Evolutionary conservation across 1,140 invertebrate genomes (phyloP).

Genomic region (Gonioctena quinquepunctata): DNA sequence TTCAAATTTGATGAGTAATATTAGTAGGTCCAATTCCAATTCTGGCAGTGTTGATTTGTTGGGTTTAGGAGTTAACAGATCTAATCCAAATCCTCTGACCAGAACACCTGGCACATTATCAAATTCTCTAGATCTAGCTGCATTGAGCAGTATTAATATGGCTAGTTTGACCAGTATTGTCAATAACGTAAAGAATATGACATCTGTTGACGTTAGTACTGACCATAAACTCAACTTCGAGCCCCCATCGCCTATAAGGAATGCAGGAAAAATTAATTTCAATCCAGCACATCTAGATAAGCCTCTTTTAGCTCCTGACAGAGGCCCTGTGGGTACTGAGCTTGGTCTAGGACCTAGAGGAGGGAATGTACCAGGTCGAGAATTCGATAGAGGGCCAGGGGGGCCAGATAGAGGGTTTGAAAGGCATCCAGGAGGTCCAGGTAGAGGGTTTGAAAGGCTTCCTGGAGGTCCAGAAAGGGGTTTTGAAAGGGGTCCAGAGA

Average conservation of each 20-base stretch:
- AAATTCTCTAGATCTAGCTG: slow-evolving; percentile 31
- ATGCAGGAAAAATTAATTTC: background rate
- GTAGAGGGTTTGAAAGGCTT: background rate
- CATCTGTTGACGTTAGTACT: background rate
- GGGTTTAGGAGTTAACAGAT: slow-evolving; percentile 13
- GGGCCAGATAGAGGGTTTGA: background rate
- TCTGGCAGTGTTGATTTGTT: slow-evolving; percentile 19
- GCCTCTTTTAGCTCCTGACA: background rate
- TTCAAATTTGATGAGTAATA: slow-evolving; percentile 64
- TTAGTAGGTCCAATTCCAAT: slow-evolving; percentile 18
- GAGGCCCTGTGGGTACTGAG: background rate
- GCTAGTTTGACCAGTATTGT: slow-evolving; percentile 43
- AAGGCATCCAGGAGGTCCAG: background rate
- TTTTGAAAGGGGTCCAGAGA: background rate
- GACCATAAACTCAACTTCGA: slow-evolving; percentile 10
- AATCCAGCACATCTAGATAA: background rate
- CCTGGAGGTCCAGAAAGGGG: background rate
- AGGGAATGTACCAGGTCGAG: background rate
- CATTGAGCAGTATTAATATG: slow-evolving; percentile 36
- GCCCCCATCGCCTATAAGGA: background rate
- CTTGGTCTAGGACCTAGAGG: background rate
- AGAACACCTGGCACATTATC: slow-evolving; percentile 4
- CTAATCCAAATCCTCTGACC: background rate
- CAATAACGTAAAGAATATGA: slow-evolving; percentile 32
- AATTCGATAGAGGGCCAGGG: background rate